These are phyloP conservation scores for Pyrrhia umbra DNA, from an alignment of 2,888 invertebrate species.

Conservation along the genomic window DNA sequence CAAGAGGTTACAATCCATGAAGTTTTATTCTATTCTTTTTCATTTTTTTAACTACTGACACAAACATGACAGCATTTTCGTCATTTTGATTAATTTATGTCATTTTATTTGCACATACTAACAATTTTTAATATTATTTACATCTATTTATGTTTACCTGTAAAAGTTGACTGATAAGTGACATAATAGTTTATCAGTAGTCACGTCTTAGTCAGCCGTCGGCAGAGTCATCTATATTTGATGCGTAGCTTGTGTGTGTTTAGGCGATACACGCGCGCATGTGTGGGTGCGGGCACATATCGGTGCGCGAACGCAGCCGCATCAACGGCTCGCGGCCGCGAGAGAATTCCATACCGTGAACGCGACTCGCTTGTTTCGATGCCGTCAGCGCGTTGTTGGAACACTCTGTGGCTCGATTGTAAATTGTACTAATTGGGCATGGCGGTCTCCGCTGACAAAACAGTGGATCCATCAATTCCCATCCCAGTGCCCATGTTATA, in stretches of 20 bases:
- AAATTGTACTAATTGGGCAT: constrained; percentile 89
- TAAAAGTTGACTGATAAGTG: constrained; percentile 67
- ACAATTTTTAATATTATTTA: background rate
- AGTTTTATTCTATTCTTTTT: background rate
- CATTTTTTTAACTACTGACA: constrained; percentile 5
- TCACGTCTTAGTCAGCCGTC: constrained; percentile 60
- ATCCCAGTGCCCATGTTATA: constrained; percentile 78
- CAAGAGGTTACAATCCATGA: background rate
- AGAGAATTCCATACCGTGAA: constrained; percentile 87
- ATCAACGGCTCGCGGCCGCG: constrained; percentile 77
- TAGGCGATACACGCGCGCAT: constrained; percentile 55
- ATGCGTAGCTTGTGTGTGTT: constrained; percentile 69
- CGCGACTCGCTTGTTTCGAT: constrained; percentile 85
- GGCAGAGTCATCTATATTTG: constrained; percentile 74
- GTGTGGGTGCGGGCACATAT: constrained; percentile 79
- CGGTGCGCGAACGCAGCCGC: constrained; percentile 86
- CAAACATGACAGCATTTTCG: constrained; percentile 19
- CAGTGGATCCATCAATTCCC: constrained; percentile 83
- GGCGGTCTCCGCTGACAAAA: constrained; percentile 84
- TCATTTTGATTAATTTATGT: constrained; percentile 6
- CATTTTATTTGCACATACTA: constrained; percentile 14
- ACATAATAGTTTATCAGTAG: constrained; percentile 71
- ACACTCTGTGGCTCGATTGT: constrained; percentile 83
- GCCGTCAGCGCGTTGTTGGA: constrained; percentile 86
- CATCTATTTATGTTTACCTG: constrained; percentile 58